Evolutionary conservation across 2,888 invertebrate genomes (phyloP).

Genomic region (Graphium colonna): DNA sequence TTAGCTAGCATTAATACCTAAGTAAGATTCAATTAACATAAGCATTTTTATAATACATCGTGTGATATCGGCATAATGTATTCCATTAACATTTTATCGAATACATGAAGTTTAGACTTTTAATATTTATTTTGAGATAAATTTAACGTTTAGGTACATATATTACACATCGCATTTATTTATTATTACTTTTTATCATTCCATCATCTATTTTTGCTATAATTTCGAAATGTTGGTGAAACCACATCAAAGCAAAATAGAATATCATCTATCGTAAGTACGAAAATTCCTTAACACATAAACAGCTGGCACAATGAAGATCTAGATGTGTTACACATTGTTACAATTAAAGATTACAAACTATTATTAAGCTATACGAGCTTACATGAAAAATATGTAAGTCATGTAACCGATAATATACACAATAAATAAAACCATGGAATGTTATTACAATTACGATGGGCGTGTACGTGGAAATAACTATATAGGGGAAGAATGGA

Average conservation of each 20-base stretch:
- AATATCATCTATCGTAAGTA: constrained; percentile 71
- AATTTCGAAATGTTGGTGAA: constrained; percentile 67
- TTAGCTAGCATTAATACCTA: constrained; percentile 74
- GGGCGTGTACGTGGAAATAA: background rate
- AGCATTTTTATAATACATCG: constrained; percentile 64
- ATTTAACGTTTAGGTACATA: constrained; percentile 58
- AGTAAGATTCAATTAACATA: constrained; percentile 63
- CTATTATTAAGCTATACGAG: constrained; percentile 52
- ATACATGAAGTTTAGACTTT: constrained; percentile 24
- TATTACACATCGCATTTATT: constrained; percentile 51
- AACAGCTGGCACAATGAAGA: constrained; percentile 79
- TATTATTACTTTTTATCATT: constrained; percentile 42
- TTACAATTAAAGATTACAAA: constrained; percentile 55
- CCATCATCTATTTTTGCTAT: constrained; percentile 68
- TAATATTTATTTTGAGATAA: constrained; percentile 39
- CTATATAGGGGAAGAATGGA: background rate
- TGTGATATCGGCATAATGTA: constrained; percentile 56
- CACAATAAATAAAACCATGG: constrained; percentile 79
- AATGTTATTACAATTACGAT: constrained; percentile 58
- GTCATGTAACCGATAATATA: constrained; percentile 68
- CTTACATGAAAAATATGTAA: constrained; percentile 77
- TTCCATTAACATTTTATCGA: constrained; percentile 43
- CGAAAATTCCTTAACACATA: constrained; percentile 70
- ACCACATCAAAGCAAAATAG: constrained; percentile 67
- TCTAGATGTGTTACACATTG: constrained; percentile 69